Evolutionary conservation across 2,113 vertebrate genomes (phyloP), one percentile per base, ranked within the genome.

Genomic region (Alligator mississippiensis): DNA sequence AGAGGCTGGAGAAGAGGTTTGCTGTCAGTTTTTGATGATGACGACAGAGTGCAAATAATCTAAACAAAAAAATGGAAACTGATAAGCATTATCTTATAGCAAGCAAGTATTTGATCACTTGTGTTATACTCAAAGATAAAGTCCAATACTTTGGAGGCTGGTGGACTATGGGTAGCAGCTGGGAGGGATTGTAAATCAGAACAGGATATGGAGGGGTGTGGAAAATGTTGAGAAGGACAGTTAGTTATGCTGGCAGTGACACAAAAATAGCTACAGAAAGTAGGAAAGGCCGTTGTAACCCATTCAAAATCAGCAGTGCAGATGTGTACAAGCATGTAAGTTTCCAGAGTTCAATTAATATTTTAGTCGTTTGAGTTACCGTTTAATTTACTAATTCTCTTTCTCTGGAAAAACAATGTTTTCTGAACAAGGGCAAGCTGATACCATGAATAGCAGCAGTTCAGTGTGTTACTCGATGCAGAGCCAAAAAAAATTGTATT

Each of bases 321-420:
- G 6, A 80, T 5, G 30, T 59, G 62, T 19, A 90, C 25, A 74
- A 87, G 28, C 14, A 4, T 78, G 30, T 34, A 28, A 77, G 21
- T 80, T 95, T 77, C 75, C 90, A 82, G 59, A 89, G 75, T 74
- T 79, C 60, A 84, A 55, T 61, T 89, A 85, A 13, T 59, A 82
- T 55, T 95, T 58, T 64, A 83, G 6, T 59, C 92, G 87, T 7
- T 6, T 58, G 84, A 90, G 78, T 24, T 83, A 27, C 30, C 77
- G 25, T 21, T 76, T 55, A 92, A 90, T 93, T 17, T 25, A 92
- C 11, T 93, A 25, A 59, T 75, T 86, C 21, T 86, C 70, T 85
- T 93, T 91, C 5, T 64, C 87, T 89, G 78, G 85, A 92, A 92
- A 94, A 88, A 77, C 30, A 92, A 19, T 54, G 58, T 85, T 92